Evolutionary conservation across 2,797 vertebrate species (phyloP), one percentile per base, ranked within the genome.

Genomic region (Trachops cirrhosus): DNA sequence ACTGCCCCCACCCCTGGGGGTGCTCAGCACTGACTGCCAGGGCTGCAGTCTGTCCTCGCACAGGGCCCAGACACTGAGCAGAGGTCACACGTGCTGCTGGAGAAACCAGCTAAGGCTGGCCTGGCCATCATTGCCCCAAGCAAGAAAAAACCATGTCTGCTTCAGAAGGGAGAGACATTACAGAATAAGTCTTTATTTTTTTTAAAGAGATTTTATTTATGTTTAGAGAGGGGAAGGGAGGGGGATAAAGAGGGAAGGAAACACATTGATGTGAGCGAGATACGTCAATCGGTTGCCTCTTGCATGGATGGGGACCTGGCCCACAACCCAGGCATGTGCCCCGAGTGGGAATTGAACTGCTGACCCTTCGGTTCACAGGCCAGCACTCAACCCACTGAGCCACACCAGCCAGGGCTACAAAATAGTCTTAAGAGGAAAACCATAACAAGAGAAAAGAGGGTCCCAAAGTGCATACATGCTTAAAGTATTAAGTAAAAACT

Each of bases 81-180:
- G 62, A 21, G n/a, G 68, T 16, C 41, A 48, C 37, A 19, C 4
- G 22, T 16, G 19, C 34, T 22, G 26, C 64, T 15, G 32, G 26
- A n/a, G 18, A 44, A 41, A 84, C 12, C 0, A 1, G 46, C 39
- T 26, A n/a, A 34, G 88, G 21, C 34, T 1, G 18, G 48, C 14
- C 1, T 2, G 29, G 54, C 11, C 0, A 2, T 1, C 2, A 2
- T 22, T 26, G 77, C 18, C 21, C 21, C 37, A 19, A 16, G 50
- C 0, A 5, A 19, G 48, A 46, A 26, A 21, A 14, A 9, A 6
- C 11, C n/a, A 64, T 6, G 48, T 11, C 48, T 1, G 29, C n/a
- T 84, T 39, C 10, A 59, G 59, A 52, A 82, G n/a, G 37, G n/a
- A 48, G n/a, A 75, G 44, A 9, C 16, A 32, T 75, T n/a, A 32